Evolutionary conservation across 2,888 invertebrate genomes (phyloP), one percentile per base, ranked within the genome.

Genomic region (Sepioteuthis lessoniana): DNA sequence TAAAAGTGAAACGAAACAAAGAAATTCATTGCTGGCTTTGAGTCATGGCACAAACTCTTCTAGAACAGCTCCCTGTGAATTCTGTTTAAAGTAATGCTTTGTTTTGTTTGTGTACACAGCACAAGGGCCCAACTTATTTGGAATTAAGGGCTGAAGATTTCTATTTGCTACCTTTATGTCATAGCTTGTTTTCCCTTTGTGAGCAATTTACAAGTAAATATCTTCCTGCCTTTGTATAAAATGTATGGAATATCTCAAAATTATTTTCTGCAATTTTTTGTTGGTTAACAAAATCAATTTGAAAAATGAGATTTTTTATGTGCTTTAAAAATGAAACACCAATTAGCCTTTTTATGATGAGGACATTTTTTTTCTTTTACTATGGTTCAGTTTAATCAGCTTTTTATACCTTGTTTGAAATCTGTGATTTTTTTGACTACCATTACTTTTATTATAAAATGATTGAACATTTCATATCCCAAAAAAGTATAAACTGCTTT

Each of bases 311-410:
- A 76, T 35, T 76, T 76, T 76, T 76, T 76, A 76, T 76, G 76
- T 76, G 76, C 76, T 76, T 76, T 76, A 76, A 76, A 76, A 76
- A 35, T 35, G n/a, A 76, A 76, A 76, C 76, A 76, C 76, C 76
- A 76, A 76, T 76, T 76, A 76, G 76, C 76, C 76, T 76, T 76
- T 76, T 76, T 76, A 76, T 76, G 76, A 76, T 76, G 76, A 76
- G 76, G 76, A 76, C 76, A 76, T 13, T 13, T 76, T 25, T 76
- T n/a, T 31, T 76, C n/a, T 13, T 76, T n/a, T 76, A n/a, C 16
- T n/a, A 76, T 76, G 76, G 76, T 76, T 76, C 76, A 76, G 76
- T 76, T 35, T n/a, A 76, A n/a, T 76, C 76, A 76, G 76, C 76
- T 76, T 76, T 76, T 35, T 76, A 76, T 76, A 35, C 76, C n/a